phyloP scores from a whole-genome alignment of 2,113 vertebrate species.

The Nansenia antarctica region DNA sequence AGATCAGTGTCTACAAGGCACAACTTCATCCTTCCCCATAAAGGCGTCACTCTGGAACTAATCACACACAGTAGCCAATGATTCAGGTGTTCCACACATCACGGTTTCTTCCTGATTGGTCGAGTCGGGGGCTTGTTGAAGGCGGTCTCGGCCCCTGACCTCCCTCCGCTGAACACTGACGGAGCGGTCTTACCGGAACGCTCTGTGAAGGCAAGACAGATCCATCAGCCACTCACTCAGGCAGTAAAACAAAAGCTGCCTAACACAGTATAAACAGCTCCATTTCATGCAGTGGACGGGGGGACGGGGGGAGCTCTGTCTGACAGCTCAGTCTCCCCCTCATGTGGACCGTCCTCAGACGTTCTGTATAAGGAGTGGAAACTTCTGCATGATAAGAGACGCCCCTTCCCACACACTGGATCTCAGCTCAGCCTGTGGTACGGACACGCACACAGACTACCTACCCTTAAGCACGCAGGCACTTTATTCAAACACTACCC shows the following conservation, averaged over 20 bases:
- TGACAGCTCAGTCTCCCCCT: slow-evolving; percentile 12
- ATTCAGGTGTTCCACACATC: too few relatives aligned
- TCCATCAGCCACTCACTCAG: slow-evolving; percentile 3
- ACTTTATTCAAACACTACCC: too few relatives aligned
- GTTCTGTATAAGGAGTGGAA: slow-evolving; percentile 77
- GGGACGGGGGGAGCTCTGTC: background rate
- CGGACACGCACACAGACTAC: too few relatives aligned
- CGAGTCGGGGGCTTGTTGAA: slow-evolving; percentile 76
- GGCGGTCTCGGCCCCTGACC: slow-evolving; percentile 86
- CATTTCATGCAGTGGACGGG: background rate
- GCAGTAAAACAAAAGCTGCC: background rate
- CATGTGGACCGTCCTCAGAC: slow-evolving; percentile 13
- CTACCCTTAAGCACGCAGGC: too few relatives aligned
- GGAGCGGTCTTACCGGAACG: slow-evolving; percentile 83
- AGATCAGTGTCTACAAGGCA: too few relatives aligned
- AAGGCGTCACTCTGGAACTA: too few relatives aligned
- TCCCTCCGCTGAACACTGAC: slow-evolving; percentile 85
- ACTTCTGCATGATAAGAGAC: slow-evolving; percentile 43
- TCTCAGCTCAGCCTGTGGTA: too few relatives aligned
- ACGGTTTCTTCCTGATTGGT: slow-evolving; percentile 55
- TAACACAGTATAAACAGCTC: slow-evolving; percentile 6
- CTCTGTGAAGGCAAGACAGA: slow-evolving; percentile 71
- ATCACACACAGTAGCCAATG: too few relatives aligned
- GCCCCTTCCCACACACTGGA: slow-evolving; percentile 16
- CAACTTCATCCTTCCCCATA: too few relatives aligned